Percentiles rank a stretch among this genome's conserved stretches.
phyloP scores from a whole-genome alignment of 2,797 vertebrate species.

The Sebastes diploproa region DNA sequence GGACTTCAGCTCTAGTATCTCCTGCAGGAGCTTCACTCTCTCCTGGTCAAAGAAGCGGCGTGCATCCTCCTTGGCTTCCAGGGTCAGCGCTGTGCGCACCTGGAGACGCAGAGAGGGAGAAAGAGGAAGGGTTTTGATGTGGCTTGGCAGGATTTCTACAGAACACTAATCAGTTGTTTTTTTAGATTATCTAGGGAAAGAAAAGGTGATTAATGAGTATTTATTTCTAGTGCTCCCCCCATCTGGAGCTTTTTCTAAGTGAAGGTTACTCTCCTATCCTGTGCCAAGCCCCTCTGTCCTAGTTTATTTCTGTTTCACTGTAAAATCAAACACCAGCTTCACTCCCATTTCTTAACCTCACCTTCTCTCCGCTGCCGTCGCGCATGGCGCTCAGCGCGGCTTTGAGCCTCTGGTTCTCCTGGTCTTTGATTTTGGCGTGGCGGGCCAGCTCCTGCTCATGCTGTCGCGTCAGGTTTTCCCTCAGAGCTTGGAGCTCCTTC shows the following conservation, averaged over 20 bases:
- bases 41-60: slow-evolving; percentile 96
- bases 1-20: slow-evolving; percentile 91
- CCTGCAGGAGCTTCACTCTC: slow-evolving; percentile 95
- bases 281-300: not conserved
- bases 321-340: not conserved
- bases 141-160: not conserved
- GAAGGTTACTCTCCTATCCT: not conserved
- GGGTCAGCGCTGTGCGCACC: slow-evolving; percentile 90
- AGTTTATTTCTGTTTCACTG: not conserved
- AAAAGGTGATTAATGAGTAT: not conserved
- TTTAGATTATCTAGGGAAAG: not conserved
- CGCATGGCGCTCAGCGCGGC: slow-evolving; percentile 90
- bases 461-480: slow-evolving; percentile 94
- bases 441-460: slow-evolving; percentile 95
- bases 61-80: slow-evolving; percentile 97
- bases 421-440: slow-evolving; percentile 94
- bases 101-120: not conserved
- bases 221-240: not conserved
- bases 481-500: slow-evolving; percentile 93
- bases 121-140: not conserved
- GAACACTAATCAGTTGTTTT: not conserved
- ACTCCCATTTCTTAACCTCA: slow-evolving; percentile 41
- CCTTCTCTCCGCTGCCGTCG: slow-evolving; percentile 95
- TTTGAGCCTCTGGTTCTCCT: slow-evolving; percentile 95
- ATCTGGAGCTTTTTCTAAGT: not conserved